These are phyloP conservation scores for Emys orbicularis DNA, from an alignment of 2,797 vertebrate genomes.

Conservation along the genomic window DNA sequence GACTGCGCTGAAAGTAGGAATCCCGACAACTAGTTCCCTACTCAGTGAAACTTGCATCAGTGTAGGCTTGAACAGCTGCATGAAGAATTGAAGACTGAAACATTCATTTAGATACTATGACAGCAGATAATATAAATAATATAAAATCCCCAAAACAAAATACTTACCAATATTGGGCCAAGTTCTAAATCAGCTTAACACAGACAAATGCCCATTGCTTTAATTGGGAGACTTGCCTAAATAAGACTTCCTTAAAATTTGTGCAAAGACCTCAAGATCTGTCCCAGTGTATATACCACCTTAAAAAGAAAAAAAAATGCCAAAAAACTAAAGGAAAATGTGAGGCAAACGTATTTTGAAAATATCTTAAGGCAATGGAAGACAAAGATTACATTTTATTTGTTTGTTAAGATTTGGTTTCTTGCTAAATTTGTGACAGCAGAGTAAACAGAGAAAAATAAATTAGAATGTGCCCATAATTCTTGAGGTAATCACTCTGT, in stretches of 20 bases:
- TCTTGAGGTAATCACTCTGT: slow-evolving; percentile 1
- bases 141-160: background rate
- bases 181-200: background rate
- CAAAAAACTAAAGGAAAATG: slow-evolving; percentile 5
- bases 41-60: background rate
- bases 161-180: background rate
- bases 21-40: background rate
- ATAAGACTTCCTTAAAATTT: background rate
- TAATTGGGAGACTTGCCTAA: background rate
- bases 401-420: background rate
- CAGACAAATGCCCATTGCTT: background rate
- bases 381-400: background rate
- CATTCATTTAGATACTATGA: background rate
- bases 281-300: accelerated
- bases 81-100: background rate
- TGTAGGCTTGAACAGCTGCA: background rate
- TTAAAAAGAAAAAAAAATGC: slow-evolving; percentile 19
- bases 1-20: background rate
- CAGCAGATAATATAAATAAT: background rate
- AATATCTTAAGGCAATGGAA: background rate
- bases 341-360: background rate
- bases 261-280: background rate
- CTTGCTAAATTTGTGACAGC: background rate
- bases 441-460: slow-evolving; percentile 24
- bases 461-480: slow-evolving; percentile 10